phyloP scores from a whole-genome alignment of 2,888 invertebrate genomes.

The Griposia aprilina region DNA sequence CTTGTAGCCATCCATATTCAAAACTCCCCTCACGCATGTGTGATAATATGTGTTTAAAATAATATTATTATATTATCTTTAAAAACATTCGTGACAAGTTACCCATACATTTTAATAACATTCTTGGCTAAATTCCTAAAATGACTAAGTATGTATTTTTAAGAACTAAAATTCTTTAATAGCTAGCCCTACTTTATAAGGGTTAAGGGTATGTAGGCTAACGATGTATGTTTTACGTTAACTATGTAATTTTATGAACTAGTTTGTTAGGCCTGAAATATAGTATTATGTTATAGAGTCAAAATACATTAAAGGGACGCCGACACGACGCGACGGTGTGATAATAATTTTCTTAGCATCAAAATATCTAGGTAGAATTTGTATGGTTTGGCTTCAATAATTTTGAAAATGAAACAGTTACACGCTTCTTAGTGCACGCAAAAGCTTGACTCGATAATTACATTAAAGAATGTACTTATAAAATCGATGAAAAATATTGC shows the following conservation, averaged over 20 bases:
- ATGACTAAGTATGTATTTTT: conserved; percentile 37
- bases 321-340: neutral
- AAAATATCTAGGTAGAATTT: neutral
- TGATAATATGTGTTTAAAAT: too few relatives aligned
- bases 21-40: too few relatives aligned
- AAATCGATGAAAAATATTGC: neutral
- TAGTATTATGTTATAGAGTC: neutral
- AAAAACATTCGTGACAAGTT: too few relatives aligned
- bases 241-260: conserved; percentile 49
- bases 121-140: neutral
- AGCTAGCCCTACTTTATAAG: conserved; percentile 21
- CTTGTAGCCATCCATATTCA: too few relatives aligned
- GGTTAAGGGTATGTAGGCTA: conserved; percentile 39
- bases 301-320: conserved; percentile 4
- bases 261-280: conserved; percentile 28
- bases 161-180: neutral
- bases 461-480: neutral
- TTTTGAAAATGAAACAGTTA: neutral
- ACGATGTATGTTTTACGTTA: conserved; percentile 43
- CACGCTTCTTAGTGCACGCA: neutral
- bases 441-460: neutral
- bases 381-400: neutral
- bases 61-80: neutral
- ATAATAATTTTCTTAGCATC: neutral
- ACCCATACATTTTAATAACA: neutral